Conservation (phyloP, 2,797 vertebrate species). For the Falco naumanni region DNA sequence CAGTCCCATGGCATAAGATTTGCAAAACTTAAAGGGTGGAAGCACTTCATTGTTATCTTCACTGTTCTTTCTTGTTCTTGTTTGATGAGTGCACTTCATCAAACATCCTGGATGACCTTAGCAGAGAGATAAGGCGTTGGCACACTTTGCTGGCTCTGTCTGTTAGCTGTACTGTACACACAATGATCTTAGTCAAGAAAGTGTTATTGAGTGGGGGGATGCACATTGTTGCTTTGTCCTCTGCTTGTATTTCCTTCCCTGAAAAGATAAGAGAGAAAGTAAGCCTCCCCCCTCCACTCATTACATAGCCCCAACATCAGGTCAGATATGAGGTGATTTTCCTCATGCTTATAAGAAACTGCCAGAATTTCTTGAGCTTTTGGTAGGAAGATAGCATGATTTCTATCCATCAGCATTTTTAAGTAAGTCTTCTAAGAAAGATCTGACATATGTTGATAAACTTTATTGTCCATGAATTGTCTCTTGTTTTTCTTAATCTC, state of each 20-base stretch:
- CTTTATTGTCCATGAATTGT: not conserved
- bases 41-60: not conserved
- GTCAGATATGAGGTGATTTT: not conserved
- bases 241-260: not conserved
- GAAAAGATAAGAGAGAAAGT: not conserved
- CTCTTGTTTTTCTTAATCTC: not conserved
- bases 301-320: not conserved
- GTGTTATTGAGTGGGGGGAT: not conserved
- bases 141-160: not conserved
- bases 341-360: not conserved
- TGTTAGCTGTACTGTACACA: not conserved
- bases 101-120: not conserved
- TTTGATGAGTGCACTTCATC: not conserved
- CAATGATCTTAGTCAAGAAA: not conserved
- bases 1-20: not conserved
- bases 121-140: conserved; percentile 9
- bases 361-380: not conserved
- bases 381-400: not conserved
- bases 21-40: not conserved
- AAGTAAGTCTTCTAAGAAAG: not conserved
- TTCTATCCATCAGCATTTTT: not conserved
- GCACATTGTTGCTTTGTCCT: not conserved
- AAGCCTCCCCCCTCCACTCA: not conserved
- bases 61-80: not conserved
- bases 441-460: not conserved